A percentile compares a stretch with the other conserved stretches of the same genome.
Evolutionary conservation across 2,797 vertebrate genomes (phyloP).

Genomic region (Sebastolobus altivelis): DNA sequence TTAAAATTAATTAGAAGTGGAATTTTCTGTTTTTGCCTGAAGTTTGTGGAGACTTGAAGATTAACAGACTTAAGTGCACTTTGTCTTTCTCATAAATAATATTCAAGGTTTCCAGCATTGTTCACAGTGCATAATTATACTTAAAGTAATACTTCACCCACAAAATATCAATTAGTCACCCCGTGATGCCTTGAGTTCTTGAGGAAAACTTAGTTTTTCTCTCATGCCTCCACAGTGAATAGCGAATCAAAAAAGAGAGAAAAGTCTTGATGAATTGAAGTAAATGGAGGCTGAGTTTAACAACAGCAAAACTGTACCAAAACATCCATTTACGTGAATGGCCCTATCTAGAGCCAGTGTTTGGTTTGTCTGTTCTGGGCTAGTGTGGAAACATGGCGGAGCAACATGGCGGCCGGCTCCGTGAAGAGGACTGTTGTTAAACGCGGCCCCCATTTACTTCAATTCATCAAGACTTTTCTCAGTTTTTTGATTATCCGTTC

Average conservation of each 20-base stretch:
- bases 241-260: too few species aligned
- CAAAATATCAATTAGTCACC: neutral
- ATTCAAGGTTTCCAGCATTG: constrained; percentile 29
- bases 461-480: neutral
- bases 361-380: too few species aligned
- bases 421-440: neutral
- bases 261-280: too few species aligned
- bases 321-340: too few species aligned
- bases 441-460: neutral
- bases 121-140: constrained; percentile 23
- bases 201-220: too few species aligned
- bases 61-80: constrained; percentile 11
- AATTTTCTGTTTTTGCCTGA: neutral
- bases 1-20: neutral
- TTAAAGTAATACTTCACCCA: neutral
- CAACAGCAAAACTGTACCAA: too few species aligned
- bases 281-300: too few species aligned
- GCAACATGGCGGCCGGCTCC: too few species aligned
- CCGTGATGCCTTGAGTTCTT: too few species aligned
- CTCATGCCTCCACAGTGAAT: too few species aligned
- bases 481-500: neutral
- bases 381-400: too few species aligned
- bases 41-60: constrained; percentile 13
- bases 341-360: too few species aligned
- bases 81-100: constrained; percentile 21